Evolutionary conservation across 1,140 invertebrate genomes (phyloP).

Genomic region (Temnothorax longispinosus): DNA sequence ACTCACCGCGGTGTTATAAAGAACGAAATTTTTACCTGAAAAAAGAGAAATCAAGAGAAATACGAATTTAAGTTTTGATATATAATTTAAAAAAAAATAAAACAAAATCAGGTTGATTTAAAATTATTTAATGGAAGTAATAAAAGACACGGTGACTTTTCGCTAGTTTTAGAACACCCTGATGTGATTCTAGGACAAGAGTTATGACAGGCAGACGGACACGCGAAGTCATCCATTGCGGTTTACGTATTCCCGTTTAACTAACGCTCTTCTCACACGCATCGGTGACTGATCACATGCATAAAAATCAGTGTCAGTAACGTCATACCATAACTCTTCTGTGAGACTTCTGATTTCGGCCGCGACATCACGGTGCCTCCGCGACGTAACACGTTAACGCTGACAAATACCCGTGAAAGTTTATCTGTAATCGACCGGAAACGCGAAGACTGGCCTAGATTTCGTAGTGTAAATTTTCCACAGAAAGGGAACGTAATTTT

Average conservation of each 20-base stretch:
- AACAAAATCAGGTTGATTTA: background rate
- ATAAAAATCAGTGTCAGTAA: background rate
- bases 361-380: slow-evolving; percentile 6
- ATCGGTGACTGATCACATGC: slow-evolving; percentile 8
- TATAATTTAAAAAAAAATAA: background rate
- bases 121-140: slow-evolving; percentile 14
- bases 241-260: background rate
- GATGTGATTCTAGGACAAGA: slow-evolving; percentile 7
- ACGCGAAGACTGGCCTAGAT: slow-evolving; percentile 26
- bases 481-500: background rate
- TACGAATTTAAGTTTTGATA: background rate
- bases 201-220: background rate
- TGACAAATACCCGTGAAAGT: slow-evolving; percentile 24
- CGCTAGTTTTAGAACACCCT: slow-evolving; percentile 4
- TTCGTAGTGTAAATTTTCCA: background rate
- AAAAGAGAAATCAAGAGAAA: background rate
- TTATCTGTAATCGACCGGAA: slow-evolving; percentile 48
- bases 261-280: background rate
- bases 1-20: background rate
- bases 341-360: background rate
- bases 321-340: background rate
- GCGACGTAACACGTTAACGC: slow-evolving; percentile 28
- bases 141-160: background rate
- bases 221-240: slow-evolving; percentile 1
- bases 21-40: background rate